Evolutionary conservation across 1,140 invertebrate species (phyloP), one percentile per base, ranked within the genome.

Genomic region (Phymastichus coffea): DNA sequence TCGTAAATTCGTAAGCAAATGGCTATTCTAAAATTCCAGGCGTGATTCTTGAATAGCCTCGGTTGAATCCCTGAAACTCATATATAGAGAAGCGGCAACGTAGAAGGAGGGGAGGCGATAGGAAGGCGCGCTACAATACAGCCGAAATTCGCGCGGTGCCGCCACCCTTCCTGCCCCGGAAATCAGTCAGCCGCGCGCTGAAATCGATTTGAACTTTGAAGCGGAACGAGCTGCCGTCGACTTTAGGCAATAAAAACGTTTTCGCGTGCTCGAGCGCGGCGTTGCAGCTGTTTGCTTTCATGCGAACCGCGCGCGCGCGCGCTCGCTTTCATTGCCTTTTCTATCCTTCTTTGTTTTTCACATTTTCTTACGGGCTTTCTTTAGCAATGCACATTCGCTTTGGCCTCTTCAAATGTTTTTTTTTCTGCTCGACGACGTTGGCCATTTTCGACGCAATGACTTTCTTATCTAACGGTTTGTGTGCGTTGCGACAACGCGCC

Each of bases 271-370:
- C 6, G 6, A 33, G 28, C 12, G 28, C 12, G 12, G 28, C 28
- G 51, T 40, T 30, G 4, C 37, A n/a, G 2, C 40, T 33, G 12
- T 33, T 4, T 20, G 10, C 19, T 20, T 6, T 30, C n/a, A 12
- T 6, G 25, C 4, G n/a, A 20, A 17, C 22, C 2, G 35, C 3
- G 4, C 10, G 26, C 9, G 35, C 10, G 37, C 41, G 47, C 35
- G 43, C 49, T 48, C 26, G 38, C 57, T 25, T 52, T 59, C 46
- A 59, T 52, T 59, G 51, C 47, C 44, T 40, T 28, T 49, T 28
- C 47, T 43, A n/a, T n/a, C n/a, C 20, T 22, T 47, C 37, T 26
- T 38, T 52, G 43, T 17, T 52, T 52, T 46, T 28, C 41, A 20
- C 38, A 35, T 46, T 52, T 52, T 25, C 43, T 37, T 30, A 26